These are phyloP conservation scores for Pteruthius melanotis DNA, from an alignment of 2,113 vertebrate genomes.

Conservation along the genomic window DNA sequence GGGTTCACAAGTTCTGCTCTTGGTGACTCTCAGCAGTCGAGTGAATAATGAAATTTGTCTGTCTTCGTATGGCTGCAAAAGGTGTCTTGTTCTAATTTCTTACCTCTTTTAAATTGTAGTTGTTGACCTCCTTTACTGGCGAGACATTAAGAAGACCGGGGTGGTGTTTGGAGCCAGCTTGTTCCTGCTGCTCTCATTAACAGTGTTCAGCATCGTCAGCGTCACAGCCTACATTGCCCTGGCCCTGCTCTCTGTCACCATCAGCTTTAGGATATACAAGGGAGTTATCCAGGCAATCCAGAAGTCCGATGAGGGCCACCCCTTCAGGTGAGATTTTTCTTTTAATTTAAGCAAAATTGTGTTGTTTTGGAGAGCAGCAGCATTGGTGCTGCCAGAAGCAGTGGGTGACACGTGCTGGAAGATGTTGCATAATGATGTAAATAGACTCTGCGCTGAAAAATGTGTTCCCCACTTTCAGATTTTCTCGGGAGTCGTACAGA, in stretches of 20 bases:
- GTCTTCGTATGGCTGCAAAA: not conserved
- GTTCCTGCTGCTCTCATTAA: constrained; percentile 93
- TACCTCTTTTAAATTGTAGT: constrained; percentile 72
- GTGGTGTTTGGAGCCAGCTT: constrained; percentile 91
- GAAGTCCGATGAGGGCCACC: constrained; percentile 95
- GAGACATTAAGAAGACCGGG: constrained; percentile 92
- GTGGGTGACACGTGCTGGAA: not conserved
- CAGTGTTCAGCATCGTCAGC: constrained; percentile 94
- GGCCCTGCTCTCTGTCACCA: constrained; percentile 91
- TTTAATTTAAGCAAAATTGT: not conserved
- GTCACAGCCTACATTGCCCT: constrained; percentile 91
- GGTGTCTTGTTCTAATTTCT: constrained; percentile 47
- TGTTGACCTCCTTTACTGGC: constrained; percentile 97
- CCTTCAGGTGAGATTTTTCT: constrained; percentile 86
- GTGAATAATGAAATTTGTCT: not conserved
- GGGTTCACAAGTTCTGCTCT: rapidly evolving
- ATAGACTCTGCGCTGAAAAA: not conserved
- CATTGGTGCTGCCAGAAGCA: not conserved
- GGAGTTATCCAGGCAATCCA: constrained; percentile 97
- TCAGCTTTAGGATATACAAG: constrained; percentile 98
- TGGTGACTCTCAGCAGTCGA: not conserved
- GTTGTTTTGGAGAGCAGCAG: not conserved
- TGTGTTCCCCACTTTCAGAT: not conserved
- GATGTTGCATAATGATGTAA: not conserved
- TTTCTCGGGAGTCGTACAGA: not conserved